phyloP scores from a whole-genome alignment of 2,888 invertebrate species.

The Mythimna albipuncta region DNA sequence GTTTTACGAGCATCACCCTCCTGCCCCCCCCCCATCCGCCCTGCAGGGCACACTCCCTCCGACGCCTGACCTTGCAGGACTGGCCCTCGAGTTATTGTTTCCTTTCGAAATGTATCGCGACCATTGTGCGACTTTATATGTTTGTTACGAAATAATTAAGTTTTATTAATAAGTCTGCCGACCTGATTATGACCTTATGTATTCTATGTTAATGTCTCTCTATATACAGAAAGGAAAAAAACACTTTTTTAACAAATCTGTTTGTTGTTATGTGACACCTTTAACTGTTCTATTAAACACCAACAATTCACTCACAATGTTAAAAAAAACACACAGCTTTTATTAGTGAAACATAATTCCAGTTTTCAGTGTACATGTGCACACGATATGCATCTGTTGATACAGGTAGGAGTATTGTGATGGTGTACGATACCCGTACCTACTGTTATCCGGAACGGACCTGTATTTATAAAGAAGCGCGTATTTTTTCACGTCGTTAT shows the following conservation, averaged over 20 bases:
- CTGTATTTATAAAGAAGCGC: conserved; percentile 34
- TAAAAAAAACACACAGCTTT: background rate
- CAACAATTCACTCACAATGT: background rate
- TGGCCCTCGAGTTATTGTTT: conserved; percentile 44
- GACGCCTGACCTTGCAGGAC: conserved; percentile 19
- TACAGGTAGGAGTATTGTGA: background rate
- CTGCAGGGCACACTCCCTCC: background rate
- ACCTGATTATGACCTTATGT: background rate
- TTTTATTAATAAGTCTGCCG: background rate
- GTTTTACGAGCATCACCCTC: conserved; percentile 37
- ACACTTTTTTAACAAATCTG: background rate
- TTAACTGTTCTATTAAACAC: no score
- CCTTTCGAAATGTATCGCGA: conserved; percentile 44
- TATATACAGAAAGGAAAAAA: background rate
- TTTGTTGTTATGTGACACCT: no score
- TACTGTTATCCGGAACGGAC: conserved; percentile 7
- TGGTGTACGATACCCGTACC: background rate
- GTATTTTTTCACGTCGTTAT: conserved; percentile 47
- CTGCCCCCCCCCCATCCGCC: no score
- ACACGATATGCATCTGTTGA: background rate
- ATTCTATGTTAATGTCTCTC: no score
- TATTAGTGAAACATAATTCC: conserved; percentile 1
- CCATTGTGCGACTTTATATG: conserved; percentile 22
- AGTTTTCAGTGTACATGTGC: background rate
- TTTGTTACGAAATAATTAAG: conserved; percentile 22